phyloP scores from a whole-genome alignment of 2,113 vertebrate genomes.

The Columba livia region DNA sequence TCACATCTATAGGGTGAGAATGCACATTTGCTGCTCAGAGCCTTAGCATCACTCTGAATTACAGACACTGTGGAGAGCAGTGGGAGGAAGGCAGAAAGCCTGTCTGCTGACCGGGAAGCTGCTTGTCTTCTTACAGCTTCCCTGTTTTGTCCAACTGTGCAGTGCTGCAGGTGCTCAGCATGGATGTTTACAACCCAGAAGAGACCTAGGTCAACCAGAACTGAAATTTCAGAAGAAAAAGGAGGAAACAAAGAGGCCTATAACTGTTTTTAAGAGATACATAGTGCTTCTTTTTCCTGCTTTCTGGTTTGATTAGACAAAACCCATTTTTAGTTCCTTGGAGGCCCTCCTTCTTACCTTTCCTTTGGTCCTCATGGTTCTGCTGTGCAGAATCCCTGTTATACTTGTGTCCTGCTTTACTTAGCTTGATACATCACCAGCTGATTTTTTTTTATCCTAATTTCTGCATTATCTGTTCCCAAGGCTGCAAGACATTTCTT shows the following conservation, averaged over 20 bases:
- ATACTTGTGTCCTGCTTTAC: slow-evolving; percentile 21
- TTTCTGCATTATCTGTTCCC: slow-evolving; percentile 28
- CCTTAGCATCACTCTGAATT: not conserved
- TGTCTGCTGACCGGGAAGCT: slow-evolving; percentile 23
- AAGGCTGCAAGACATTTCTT: slow-evolving; percentile 16
- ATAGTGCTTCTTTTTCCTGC: not conserved
- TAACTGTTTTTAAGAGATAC: not conserved
- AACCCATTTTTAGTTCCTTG: not conserved
- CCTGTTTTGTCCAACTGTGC: not conserved
- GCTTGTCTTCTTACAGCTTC: not conserved
- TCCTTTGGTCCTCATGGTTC: not conserved
- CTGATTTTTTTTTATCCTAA: not conserved
- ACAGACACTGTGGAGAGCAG: not conserved
- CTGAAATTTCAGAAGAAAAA: not conserved
- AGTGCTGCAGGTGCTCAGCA: not conserved
- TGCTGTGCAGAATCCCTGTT: not conserved
- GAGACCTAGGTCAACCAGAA: not conserved
- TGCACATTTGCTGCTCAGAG: not conserved
- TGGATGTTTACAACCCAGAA: not conserved
- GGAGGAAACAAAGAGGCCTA: not conserved
- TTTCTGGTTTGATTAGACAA: not conserved
- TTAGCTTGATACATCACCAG: not conserved
- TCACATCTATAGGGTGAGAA: not conserved
- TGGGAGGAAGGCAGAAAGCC: not conserved
- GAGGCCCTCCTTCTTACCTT: not conserved